Percentiles rank a stretch among this genome's conserved stretches.
Evolutionary conservation across 2,888 invertebrate species (phyloP).

Genomic region (Campaea margaritaria): DNA sequence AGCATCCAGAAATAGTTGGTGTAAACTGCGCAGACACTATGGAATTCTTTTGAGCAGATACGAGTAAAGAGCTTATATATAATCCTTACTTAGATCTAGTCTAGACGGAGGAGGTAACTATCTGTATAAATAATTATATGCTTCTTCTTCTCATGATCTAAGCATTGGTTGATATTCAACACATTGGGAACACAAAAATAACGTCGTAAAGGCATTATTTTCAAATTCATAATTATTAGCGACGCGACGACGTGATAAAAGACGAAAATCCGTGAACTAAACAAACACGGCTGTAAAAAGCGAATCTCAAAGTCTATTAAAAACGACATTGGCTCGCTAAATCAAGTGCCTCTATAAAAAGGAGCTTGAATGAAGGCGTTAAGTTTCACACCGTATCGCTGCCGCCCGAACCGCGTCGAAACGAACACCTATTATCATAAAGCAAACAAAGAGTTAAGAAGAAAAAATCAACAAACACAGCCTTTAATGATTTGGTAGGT

Average conservation of each 20-base stretch:
- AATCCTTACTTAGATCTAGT: constrained; percentile 18
- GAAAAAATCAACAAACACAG: constrained; percentile 80
- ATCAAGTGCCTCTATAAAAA: constrained; percentile 80
- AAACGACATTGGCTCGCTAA: constrained; percentile 78
- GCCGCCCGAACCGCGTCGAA: constrained; percentile 70
- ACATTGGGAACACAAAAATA: constrained; percentile 7
- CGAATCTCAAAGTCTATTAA: constrained; percentile 69
- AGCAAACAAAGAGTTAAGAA: constrained; percentile 75
- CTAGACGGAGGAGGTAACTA: constrained; percentile 5
- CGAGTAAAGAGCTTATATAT: constrained; percentile 33
- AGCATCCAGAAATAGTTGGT: constrained; percentile 57
- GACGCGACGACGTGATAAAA: constrained; percentile 43
- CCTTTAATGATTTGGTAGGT: constrained; percentile 81
- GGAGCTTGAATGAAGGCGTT: constrained; percentile 80
- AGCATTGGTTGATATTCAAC: no score
- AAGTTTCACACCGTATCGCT: constrained; percentile 82
- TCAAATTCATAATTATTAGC: constrained; percentile 35
- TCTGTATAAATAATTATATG: background rate
- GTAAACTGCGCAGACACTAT: constrained; percentile 57
- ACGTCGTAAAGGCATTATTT: constrained; percentile 14
- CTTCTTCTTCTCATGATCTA: background rate
- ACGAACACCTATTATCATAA: constrained; percentile 84
- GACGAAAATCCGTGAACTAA: constrained; percentile 53
- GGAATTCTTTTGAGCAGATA: constrained; percentile 46
- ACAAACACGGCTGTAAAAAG: constrained; percentile 59